These are phyloP conservation scores for Rhagonycha lutea DNA, from an alignment of 2,888 invertebrate genomes.

Conservation along the genomic window DNA sequence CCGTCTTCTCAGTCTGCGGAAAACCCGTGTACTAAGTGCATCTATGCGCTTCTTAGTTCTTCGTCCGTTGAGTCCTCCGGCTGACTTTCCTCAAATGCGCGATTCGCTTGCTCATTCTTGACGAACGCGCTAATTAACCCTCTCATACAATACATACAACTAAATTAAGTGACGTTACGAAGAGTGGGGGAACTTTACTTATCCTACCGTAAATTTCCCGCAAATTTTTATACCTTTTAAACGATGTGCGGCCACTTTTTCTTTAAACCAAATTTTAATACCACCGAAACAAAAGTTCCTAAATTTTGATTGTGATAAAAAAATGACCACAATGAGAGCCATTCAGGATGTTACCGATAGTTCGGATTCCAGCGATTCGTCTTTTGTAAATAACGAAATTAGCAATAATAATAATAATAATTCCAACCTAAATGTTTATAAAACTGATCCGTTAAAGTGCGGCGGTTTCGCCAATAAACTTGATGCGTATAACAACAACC, in stretches of 20 bases:
- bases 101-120: constrained; percentile 34
- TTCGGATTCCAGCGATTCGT: constrained; percentile 52
- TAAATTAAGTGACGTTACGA: constrained; percentile 34
- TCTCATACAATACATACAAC: constrained; percentile 35
- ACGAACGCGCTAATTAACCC: constrained; percentile 42
- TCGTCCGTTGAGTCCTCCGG: constrained; percentile 32
- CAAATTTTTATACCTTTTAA: constrained; percentile 6
- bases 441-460: constrained; percentile 46
- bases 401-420: constrained; percentile 32
- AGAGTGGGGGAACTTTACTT: constrained; percentile 25
- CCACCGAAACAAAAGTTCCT: neutral
- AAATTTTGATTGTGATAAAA: neutral
- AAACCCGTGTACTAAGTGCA: constrained; percentile 53
- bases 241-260: neutral
- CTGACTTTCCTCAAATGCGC: constrained; percentile 26
- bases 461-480: constrained; percentile 54
- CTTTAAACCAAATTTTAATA: neutral
- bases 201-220: constrained; percentile 12
- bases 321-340: constrained; percentile 27
- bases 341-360: constrained; percentile 50
- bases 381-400: constrained; percentile 40
- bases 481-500: constrained; percentile 55
- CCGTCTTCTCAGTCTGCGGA: constrained; percentile 53
- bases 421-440: constrained; percentile 34
- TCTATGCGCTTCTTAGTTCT: constrained; percentile 36